Conservation (phyloP, 2,113 vertebrate genomes). For the Takifugu flavidus region DNA sequence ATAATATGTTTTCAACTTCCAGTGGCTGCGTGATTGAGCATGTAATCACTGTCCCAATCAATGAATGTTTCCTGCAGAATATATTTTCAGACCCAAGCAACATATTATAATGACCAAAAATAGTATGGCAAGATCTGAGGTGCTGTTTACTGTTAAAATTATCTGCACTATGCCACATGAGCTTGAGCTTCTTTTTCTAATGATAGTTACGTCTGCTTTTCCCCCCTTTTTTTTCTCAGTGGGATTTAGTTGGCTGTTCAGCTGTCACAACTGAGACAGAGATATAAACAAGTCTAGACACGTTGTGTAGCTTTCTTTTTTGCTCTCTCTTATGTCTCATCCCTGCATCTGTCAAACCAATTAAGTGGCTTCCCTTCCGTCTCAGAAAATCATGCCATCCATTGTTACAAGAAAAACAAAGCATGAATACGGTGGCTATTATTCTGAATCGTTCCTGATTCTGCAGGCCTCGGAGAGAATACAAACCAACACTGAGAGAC, state of each 20-base stretch:
- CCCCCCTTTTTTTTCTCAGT: slow-evolving; percentile 28
- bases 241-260: slow-evolving; percentile 46
- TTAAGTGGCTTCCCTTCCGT: slow-evolving; percentile 54
- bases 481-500: slow-evolving; percentile 82
- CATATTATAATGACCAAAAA: slow-evolving; percentile 10
- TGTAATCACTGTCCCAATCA: slow-evolving; percentile 3
- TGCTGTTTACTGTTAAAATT: slow-evolving; percentile 11
- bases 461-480: slow-evolving; percentile 85
- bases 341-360: slow-evolving; percentile 64
- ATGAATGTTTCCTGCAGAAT: not conserved
- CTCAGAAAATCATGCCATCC: slow-evolving; percentile 30
- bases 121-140: slow-evolving; percentile 1
- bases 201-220: slow-evolving; percentile 25
- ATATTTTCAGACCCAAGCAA: not conserved
- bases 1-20: not conserved
- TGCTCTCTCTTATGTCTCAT: slow-evolving; percentile 43
- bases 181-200: too few species aligned
- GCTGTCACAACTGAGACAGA: slow-evolving; percentile 59
- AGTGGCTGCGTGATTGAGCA: not conserved
- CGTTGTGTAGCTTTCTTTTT: slow-evolving; percentile 52
- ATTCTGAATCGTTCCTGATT: slow-evolving; percentile 13
- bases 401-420: slow-evolving; percentile 30
- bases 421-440: slow-evolving; percentile 33
- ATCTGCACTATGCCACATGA: not conserved
- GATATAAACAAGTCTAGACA: slow-evolving; percentile 70